Evolutionary conservation across 2,888 invertebrate species (phyloP).

Genomic region (Polymixis flavicincta): DNA sequence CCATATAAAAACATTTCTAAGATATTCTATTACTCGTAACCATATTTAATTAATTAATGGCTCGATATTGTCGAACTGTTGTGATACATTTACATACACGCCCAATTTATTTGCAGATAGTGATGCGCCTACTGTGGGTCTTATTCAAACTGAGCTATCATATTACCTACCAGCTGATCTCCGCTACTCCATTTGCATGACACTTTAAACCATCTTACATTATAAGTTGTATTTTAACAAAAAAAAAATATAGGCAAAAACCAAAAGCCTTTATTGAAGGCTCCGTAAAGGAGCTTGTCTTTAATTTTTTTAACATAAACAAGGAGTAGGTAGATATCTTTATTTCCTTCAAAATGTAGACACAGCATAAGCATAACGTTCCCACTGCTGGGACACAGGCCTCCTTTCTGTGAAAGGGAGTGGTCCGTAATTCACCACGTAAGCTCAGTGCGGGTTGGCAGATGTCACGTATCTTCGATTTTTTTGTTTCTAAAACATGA

Average conservation of each 20-base stretch:
- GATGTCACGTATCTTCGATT: too few species aligned
- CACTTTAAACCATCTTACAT: background rate
- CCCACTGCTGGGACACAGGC: too few species aligned
- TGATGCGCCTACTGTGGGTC: conserved; percentile 27
- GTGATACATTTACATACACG: conserved; percentile 63
- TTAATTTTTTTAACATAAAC: too few species aligned
- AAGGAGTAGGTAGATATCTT: too few species aligned
- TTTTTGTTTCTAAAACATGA: too few species aligned
- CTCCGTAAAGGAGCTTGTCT: too few species aligned
- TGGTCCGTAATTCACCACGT: too few species aligned
- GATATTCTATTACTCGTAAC: background rate
- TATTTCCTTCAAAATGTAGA: background rate
- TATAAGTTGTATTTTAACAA: background rate
- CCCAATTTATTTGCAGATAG: conserved; percentile 42
- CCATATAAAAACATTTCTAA: background rate
- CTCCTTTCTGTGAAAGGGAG: too few species aligned
- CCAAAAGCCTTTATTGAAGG: too few species aligned
- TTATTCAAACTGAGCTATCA: background rate
- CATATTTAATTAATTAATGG: conserved; percentile 32
- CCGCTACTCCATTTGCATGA: background rate
- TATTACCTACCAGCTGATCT: background rate
- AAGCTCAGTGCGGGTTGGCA: too few species aligned
- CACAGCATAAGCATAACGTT: too few species aligned
- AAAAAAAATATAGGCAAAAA: background rate
- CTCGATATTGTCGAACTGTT: conserved; percentile 56